phyloP scores from a whole-genome alignment of 1,140 invertebrate genomes.

The Sminthurides bifidus region DNA sequence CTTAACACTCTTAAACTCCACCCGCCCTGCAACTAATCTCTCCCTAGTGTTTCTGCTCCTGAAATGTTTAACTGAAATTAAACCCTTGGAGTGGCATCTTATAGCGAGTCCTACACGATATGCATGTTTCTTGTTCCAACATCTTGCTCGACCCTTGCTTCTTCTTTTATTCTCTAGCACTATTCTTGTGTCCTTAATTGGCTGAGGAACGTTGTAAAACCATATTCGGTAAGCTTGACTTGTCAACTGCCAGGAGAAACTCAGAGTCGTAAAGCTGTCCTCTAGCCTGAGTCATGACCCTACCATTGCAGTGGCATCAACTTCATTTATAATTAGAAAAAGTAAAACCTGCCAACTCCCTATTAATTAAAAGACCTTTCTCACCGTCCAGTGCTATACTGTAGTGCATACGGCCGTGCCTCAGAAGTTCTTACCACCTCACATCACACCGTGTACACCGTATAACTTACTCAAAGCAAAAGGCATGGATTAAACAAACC shows the following conservation, averaged over 20 bases:
- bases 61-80: too few species aligned
- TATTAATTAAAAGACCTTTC: slow-evolving; percentile 24
- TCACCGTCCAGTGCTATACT: slow-evolving; percentile 6
- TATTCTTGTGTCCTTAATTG: slow-evolving; percentile 23
- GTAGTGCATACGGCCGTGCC: too few species aligned
- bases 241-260: slow-evolving; percentile 18
- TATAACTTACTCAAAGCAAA: too few species aligned
- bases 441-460: too few species aligned
- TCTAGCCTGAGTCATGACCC: slow-evolving; percentile 28
- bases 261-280: slow-evolving; percentile 28
- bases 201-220: slow-evolving; percentile 22
- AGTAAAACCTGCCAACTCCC: slow-evolving; percentile 21
- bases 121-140: too few species aligned
- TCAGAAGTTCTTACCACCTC: too few species aligned
- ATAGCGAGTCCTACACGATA: too few species aligned
- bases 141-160: background rate
- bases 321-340: slow-evolving; percentile 23
- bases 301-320: slow-evolving; percentile 11
- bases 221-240: slow-evolving; percentile 24
- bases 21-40: too few species aligned
- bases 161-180: slow-evolving; percentile 2
- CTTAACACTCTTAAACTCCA: too few species aligned
- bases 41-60: too few species aligned
- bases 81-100: too few species aligned
- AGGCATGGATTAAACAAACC: too few species aligned